Evolutionary conservation across 1,140 invertebrate species (phyloP).

Genomic region (Chrysomallon squamiferum): DNA sequence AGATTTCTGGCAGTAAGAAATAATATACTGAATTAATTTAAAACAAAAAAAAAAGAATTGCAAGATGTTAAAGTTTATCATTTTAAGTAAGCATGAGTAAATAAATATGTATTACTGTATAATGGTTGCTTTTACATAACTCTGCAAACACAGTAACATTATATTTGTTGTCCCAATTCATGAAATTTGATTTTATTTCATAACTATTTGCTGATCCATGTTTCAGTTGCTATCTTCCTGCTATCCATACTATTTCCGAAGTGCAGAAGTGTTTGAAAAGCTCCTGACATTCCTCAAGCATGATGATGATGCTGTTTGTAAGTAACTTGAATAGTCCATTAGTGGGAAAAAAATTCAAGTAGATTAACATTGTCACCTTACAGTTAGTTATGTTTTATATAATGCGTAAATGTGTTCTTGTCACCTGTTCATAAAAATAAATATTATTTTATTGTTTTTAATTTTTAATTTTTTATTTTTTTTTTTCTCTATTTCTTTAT

Average conservation of each 20-base stretch:
- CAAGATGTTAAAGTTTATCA: no score
- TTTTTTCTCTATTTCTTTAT: no score
- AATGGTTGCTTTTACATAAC: no score
- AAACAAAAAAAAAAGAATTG: no score
- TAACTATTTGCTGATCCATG: no score
- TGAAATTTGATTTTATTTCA: no score
- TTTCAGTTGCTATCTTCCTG: conserved; percentile 83
- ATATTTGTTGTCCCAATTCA: no score
- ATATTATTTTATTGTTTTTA: background rate
- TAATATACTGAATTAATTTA: no score
- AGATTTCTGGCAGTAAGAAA: no score
- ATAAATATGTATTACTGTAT: no score
- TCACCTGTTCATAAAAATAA: background rate
- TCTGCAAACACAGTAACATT: no score
- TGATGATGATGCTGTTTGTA: conserved; percentile 80
- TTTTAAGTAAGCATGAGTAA: no score
- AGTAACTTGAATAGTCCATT: conserved; percentile 21
- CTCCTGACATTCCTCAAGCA: conserved; percentile 80
- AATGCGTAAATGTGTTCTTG: background rate
- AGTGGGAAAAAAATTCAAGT: background rate
- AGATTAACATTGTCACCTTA: background rate
- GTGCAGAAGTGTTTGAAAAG: conserved; percentile 81
- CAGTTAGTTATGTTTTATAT: background rate
- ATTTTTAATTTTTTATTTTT: background rate
- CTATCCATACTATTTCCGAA: conserved; percentile 90